Conservation (phyloP, 2,113 vertebrate genomes). For the Myrmecophaga tridactyla region DNA sequence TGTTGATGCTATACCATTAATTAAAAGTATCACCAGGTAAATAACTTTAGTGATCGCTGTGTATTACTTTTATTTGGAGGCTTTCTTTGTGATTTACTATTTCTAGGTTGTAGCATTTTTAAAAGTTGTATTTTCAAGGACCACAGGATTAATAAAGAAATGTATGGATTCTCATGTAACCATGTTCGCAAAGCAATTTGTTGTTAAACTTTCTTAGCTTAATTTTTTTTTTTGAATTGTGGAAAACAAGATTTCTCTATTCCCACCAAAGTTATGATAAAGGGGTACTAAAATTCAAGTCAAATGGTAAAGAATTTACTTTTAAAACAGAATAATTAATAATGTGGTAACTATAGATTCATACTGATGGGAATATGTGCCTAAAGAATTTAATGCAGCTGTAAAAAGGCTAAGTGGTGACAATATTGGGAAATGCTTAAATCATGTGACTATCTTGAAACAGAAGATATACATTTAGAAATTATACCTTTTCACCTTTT, state of each 20-base stretch:
- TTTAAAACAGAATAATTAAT: constrained; percentile 20
- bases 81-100: not conserved
- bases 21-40: not conserved
- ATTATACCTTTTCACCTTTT: not conserved
- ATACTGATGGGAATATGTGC: not conserved
- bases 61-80: not conserved
- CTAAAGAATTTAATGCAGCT: not conserved
- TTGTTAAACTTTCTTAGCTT: not conserved
- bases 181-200: not conserved
- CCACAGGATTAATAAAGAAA: not conserved
- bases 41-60: not conserved
- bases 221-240: constrained; percentile 6
- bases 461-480: not conserved
- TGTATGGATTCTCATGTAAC: not conserved
- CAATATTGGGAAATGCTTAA: constrained; percentile 19
- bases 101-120: not conserved
- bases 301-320: not conserved
- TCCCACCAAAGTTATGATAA: not conserved
- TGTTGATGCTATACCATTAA: not conserved
- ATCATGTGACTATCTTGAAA: not conserved
- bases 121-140: not conserved
- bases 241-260: not conserved
- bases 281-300: not conserved
- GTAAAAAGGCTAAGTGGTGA: constrained; percentile 19
- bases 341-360: not conserved